A percentile compares a stretch with the other conserved stretches of the same genome.
Conservation (phyloP, 2,888 invertebrate genomes). For the Exocentrus adspersus region DNA sequence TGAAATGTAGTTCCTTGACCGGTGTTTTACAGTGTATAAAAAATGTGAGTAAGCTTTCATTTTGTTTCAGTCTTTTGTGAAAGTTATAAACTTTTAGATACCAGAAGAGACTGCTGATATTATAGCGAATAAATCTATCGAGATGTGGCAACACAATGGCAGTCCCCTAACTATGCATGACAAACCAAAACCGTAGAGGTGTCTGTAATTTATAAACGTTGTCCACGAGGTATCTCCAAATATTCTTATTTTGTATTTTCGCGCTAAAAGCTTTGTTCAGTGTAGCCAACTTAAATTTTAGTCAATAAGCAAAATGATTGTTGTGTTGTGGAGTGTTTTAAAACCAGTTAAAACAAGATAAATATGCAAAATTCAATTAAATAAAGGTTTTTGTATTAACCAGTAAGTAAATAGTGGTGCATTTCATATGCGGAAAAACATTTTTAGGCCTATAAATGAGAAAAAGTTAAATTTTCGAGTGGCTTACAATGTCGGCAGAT, state of each 20-base stretch:
- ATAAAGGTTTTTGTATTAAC: no score
- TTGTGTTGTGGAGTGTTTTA: neutral
- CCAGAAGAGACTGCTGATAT: constrained; percentile 83
- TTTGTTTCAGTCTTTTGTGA: no score
- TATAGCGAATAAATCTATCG: constrained; percentile 86
- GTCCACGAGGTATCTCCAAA: neutral
- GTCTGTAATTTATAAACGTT: neutral
- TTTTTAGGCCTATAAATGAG: neutral
- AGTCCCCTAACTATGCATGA: constrained; percentile 64
- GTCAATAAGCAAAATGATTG: neutral
- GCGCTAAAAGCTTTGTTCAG: neutral
- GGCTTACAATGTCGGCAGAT: constrained; percentile 30
- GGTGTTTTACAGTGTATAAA: constrained; percentile 74
- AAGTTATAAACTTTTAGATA: constrained; percentile 71
- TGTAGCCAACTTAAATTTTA: constrained; percentile 2
- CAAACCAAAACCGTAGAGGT: constrained; percentile 54
- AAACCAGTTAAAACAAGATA: neutral
- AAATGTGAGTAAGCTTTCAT: constrained; percentile 66
- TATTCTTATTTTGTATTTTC: neutral
- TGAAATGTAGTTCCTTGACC: constrained; percentile 70
- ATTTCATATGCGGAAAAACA: neutral
- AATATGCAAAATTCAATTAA: no score
- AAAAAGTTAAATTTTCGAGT: neutral
- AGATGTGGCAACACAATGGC: constrained; percentile 86
- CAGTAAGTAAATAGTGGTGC: no score